Evolutionary conservation across 2,888 invertebrate species (phyloP), one percentile per base, ranked within the genome.

Genomic region (Frankliniella fusca): DNA sequence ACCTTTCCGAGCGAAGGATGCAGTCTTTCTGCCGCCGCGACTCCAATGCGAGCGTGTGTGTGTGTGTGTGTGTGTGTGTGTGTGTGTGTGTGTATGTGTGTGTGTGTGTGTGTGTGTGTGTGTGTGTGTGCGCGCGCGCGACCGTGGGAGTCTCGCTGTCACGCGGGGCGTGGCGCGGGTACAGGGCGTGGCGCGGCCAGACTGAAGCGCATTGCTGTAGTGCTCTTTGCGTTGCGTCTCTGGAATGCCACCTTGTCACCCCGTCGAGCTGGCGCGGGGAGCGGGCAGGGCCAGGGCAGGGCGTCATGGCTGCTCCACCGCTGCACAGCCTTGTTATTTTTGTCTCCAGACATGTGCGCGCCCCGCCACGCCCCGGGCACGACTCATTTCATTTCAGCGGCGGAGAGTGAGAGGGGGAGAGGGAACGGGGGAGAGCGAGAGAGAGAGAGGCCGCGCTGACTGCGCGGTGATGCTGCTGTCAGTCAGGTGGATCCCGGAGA

Each of bases 251-350:
- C 38, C 38, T 38, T 38, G 38, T 38, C 38, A 38, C 38, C 38
- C 38, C 38, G 38, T 8, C 18, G 3, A 5, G 38, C 38, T 5
- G 38, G 38, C 38, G 38, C 38, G 27, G 65, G 70, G 82, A 65
- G 80, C 54, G 80, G 80, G 50, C 65, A 23, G 49, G 54, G 54
- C 76, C 76, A 65, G 80, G 65, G 65, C 81, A 49, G 81, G 80
- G 80, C 81, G 61, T 54, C 27, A 49, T 49, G 82, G 82, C 80
- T n/a, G n/a, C n/a, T n/a, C n/a, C n/a, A 81, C 81, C 80, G 80
- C 81, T 80, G 80, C 23, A n/a, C 80, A 15, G 54, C n/a, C 61
- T 61, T 61, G 61, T 61, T 61, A 61, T 61, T 61, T 61, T 18
- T 61, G 61, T 61, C 61, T 61, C 61, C 61, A 61, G 61, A 7